phyloP scores from a whole-genome alignment of 1,140 invertebrate genomes.

The Holcopasites calliopsidis region DNA sequence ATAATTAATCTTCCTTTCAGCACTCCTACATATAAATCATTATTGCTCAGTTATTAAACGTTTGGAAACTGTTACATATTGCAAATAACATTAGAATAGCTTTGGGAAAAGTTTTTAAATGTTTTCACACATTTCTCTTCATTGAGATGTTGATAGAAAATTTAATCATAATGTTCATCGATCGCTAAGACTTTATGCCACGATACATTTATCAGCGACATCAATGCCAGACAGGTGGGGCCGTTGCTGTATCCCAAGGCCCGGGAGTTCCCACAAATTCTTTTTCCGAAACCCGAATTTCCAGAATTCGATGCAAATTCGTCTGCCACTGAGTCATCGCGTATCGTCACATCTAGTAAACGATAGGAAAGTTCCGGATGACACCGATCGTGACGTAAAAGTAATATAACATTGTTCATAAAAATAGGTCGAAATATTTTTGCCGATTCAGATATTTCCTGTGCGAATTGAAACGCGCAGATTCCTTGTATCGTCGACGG shows the following conservation, averaged over 20 bases:
- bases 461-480: neutral
- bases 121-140: too few species aligned
- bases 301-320: neutral
- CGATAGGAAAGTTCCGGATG: neutral
- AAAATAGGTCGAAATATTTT: neutral
- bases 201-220: neutral
- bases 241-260: neutral
- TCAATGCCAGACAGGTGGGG: neutral
- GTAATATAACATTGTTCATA: neutral
- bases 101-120: too few species aligned
- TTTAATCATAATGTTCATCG: too few species aligned
- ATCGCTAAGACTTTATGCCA: too few species aligned
- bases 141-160: too few species aligned
- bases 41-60: too few species aligned
- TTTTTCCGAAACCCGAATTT: neutral
- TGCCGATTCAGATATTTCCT: neutral
- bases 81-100: too few species aligned
- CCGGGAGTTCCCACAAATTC: neutral
- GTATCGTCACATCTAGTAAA: neutral
- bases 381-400: too few species aligned
- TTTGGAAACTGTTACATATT: too few species aligned
- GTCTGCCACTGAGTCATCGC: neutral
- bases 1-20: too few species aligned
- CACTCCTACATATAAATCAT: too few species aligned
- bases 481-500: neutral